phyloP scores from a whole-genome alignment of 2,797 vertebrate genomes.

The Pempheris klunzingeri region DNA sequence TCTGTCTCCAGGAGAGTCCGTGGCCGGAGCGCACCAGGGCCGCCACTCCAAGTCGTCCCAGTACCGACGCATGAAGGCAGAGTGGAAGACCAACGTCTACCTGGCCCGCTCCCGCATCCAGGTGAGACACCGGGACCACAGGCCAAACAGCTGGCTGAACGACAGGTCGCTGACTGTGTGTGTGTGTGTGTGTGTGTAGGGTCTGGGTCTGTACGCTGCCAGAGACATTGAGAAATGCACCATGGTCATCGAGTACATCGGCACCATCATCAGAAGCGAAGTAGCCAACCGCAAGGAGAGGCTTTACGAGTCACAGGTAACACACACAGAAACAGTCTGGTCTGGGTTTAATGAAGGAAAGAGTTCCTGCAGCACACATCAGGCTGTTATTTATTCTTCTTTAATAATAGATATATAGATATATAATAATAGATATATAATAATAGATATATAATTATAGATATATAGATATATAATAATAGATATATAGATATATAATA shows the following conservation, averaged over 20 bases:
- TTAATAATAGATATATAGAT: no score
- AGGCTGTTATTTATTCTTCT: no score
- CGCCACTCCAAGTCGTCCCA: constrained; percentile 98
- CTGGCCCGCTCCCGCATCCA: constrained; percentile 97
- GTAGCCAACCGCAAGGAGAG: constrained; percentile 97
- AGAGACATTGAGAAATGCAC: constrained; percentile 99
- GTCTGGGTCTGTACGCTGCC: constrained; percentile 96
- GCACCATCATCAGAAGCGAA: constrained; percentile 96
- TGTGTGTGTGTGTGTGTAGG: constrained; percentile 78
- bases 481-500: no score
- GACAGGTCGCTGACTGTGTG: not conserved
- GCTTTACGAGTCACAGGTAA: constrained; percentile 96
- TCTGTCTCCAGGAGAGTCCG: constrained; percentile 74
- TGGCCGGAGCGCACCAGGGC: constrained; percentile 92
- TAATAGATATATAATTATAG: no score
- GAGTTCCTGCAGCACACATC: no score
- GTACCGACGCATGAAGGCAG: constrained; percentile 96
- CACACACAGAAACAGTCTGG: no score
- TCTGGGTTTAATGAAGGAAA: no score
- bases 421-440: no score
- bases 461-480: no score
- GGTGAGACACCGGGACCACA: constrained; percentile 79
- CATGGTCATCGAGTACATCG: constrained; percentile 99
- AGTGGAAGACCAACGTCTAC: constrained; percentile 99
- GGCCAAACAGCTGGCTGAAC: not conserved